Percentiles rank a stretch among this genome's conserved stretches.
phyloP scores from a whole-genome alignment of 2,888 invertebrate species.

The Ormyrus labotus region DNA sequence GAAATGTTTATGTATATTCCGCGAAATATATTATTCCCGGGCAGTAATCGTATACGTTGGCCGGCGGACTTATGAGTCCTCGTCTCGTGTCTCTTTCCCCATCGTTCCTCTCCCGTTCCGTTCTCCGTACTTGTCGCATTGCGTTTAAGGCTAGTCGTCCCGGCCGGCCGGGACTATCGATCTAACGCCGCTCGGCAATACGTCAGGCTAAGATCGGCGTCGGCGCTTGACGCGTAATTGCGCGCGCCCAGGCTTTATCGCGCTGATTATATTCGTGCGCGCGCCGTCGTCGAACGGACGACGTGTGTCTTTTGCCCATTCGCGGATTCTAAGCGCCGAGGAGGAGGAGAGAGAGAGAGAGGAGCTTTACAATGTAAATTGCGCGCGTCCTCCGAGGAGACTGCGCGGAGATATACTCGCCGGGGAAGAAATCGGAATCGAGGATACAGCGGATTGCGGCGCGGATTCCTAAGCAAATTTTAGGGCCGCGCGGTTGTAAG shows the following conservation, averaged over 20 bases:
- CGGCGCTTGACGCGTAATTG: slow-evolving; percentile 48
- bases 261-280: slow-evolving; percentile 40
- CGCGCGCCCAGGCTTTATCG: not conserved
- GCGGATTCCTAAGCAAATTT: slow-evolving; percentile 35
- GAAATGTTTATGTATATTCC: slow-evolving; percentile 56
- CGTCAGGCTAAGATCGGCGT: slow-evolving; percentile 30
- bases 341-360: no score
- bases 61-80: slow-evolving; percentile 47
- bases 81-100: slow-evolving; percentile 12
- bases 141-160: not conserved
- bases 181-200: slow-evolving; percentile 38
- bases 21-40: slow-evolving; percentile 33
- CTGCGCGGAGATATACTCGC: not conserved
- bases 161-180: slow-evolving; percentile 34
- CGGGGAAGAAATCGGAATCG: slow-evolving; percentile 24
- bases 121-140: not conserved
- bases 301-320: slow-evolving; percentile 3
- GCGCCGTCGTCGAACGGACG: not conserved
- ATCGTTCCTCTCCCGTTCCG: not conserved
- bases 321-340: not conserved
- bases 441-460: not conserved
- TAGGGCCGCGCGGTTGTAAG: not conserved
- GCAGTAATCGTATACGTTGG: slow-evolving; percentile 54
- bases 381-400: not conserved
- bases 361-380: slow-evolving; percentile 37